A percentile compares a stretch with the other conserved stretches of the same genome.
These are phyloP conservation scores for Sparidentex hasta DNA, from an alignment of 2,797 vertebrate genomes.

Conservation along the genomic window DNA sequence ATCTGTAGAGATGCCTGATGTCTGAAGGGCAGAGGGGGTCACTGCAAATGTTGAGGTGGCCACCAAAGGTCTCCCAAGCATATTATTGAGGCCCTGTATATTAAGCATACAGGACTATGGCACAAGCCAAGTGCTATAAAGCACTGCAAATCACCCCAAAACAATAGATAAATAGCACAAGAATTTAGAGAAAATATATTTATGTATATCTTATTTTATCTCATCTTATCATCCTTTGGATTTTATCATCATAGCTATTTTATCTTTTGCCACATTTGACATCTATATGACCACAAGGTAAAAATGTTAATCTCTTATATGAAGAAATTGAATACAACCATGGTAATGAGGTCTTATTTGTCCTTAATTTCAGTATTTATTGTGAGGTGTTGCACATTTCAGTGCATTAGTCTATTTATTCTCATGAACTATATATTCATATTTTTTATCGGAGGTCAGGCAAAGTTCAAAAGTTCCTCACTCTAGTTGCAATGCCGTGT, in stretches of 20 bases:
- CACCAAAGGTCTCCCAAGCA: too few species aligned
- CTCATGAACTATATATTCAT: slow-evolving; percentile 7
- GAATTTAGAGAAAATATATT: too few species aligned
- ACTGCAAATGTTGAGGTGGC: too few species aligned
- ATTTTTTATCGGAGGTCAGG: slow-evolving; percentile 17
- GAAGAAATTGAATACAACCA: slow-evolving; percentile 15
- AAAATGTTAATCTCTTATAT: neutral
- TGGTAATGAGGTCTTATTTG: neutral
- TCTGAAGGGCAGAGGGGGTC: too few species aligned
- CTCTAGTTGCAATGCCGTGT: slow-evolving; percentile 13
- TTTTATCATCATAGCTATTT: neutral
- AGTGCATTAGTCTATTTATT: slow-evolving; percentile 18
- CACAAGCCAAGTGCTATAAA: too few species aligned
- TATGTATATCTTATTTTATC: too few species aligned
- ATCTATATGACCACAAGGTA: neutral
- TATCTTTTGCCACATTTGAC: slow-evolving; percentile 11
- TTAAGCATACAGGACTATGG: too few species aligned
- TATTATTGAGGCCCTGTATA: too few species aligned
- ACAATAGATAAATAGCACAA: too few species aligned
- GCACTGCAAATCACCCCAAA: too few species aligned
- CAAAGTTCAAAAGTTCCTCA: slow-evolving; percentile 20
- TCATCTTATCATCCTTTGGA: too few species aligned
- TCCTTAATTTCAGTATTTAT: slow-evolving; percentile 9
- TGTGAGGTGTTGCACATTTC: slow-evolving; percentile 1
- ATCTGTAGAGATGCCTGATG: too few species aligned